phyloP scores from a whole-genome alignment of 2,797 vertebrate species.

The Sciaenops ocellatus region DNA sequence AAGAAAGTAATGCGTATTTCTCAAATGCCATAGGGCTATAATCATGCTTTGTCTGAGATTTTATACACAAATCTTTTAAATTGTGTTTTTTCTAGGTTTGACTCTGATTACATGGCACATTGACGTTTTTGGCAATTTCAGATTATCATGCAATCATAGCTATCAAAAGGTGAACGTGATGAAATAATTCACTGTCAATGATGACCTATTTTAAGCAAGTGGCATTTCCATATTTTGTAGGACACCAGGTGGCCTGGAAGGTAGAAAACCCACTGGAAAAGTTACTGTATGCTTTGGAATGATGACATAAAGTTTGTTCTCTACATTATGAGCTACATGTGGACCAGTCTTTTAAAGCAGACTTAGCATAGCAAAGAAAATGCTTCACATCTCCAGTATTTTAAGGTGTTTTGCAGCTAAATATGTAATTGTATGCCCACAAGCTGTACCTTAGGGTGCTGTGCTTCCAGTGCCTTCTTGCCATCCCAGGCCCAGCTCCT shows the following conservation, averaged over 20 bases:
- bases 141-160: not conserved
- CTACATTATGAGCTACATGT: not conserved
- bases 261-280: not conserved
- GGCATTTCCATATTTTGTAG: not conserved
- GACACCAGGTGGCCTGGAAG: not conserved
- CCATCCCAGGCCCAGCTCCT: conserved; percentile 99
- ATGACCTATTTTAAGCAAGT: not conserved
- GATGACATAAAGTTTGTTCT: not conserved
- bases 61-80: not conserved
- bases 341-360: too few relatives aligned
- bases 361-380: too few relatives aligned
- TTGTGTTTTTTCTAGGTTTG: not conserved
- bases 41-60: not conserved
- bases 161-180: not conserved
- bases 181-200: not conserved
- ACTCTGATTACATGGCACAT: not conserved
- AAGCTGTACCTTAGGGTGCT: conserved; percentile 79
- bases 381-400: not conserved
- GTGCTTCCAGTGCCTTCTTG: conserved; percentile 94
- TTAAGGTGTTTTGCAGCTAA: not conserved
- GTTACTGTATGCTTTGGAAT: not conserved
- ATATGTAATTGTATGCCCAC: not conserved
- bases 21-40: not conserved
- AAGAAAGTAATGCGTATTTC: not conserved
- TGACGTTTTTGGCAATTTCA: not conserved